Base-by-base conservation (phyloP, 2,888 invertebrate genomes). In the Dromius quadrimaculatus region DNA sequence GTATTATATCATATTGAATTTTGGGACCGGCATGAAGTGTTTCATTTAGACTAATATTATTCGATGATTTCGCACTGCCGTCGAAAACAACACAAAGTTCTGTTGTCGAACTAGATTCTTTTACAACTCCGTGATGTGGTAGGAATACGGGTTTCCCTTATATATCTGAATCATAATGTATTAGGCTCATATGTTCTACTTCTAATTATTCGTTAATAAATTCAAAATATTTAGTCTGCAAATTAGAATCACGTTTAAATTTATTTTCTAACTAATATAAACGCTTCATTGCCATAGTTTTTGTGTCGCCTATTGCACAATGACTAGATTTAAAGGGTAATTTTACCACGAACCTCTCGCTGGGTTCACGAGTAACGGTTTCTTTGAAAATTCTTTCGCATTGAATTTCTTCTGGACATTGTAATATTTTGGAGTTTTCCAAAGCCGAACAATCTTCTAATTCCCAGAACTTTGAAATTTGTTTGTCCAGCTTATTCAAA, bases 361-460 rank as follows among this genome's bases (percentile, higher is more conserved):
- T 32, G 32, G 32, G 32, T 6, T 32, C 32, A 32, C 32, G 32
- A 32, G 32, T 32, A 32, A 32, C 32, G 32, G 32, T 32, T 32
- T 32, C 32, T 32, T 4, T 32, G 9, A 32, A 32, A 9, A 6
- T 4, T 4, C 9, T 32, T 32, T 32, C 32, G 32, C 32, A 32
- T 32, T 32, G 5, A 6, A 32, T 9, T 6, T 32, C 32, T 32
- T 32, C 32, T 4, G 9, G 32, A 9, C 5, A 32, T 32, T 32
- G 32, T 6, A 19, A 20, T 2, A 41, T 66, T 9, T 32, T 32
- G 32, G 32, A 32, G 9, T 4, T 4, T 32, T 32, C 32, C 2
- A n/a, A 19, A 19, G 62, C n/a, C 23, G 38, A 41, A 5, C 57
- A 4, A 34, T 74, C 74, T 36, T 76, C 77, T n/a, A 76, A 64